Conservation (phyloP, 2,113 vertebrate genomes). For the Toxotes chatareus region DNA sequence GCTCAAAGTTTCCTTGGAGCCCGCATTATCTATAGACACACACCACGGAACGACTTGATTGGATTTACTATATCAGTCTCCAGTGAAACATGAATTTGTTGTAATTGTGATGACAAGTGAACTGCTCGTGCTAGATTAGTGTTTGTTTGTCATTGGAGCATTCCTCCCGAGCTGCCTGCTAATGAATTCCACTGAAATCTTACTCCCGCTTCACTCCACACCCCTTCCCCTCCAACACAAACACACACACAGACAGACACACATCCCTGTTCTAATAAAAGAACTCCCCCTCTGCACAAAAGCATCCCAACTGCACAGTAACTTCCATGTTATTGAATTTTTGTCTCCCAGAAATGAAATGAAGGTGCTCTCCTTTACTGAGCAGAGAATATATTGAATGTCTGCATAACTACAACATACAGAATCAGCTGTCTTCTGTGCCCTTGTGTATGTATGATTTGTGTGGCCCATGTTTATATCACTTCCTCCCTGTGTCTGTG, state of each 20-base stretch:
- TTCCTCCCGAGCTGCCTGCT: conserved; percentile 61
- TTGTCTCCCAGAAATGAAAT: conserved; percentile 65
- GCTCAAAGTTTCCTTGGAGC: conserved; percentile 37
- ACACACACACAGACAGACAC: conserved; percentile 18
- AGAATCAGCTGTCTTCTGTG: background rate
- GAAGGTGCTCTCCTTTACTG: conserved; percentile 29
- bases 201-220: conserved; percentile 34
- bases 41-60: conserved; percentile 41
- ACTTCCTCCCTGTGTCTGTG: conserved; percentile 15
- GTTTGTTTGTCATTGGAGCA: conserved; percentile 65
- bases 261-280: conserved; percentile 72
- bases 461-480: conserved; percentile 11
- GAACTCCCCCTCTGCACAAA: conserved; percentile 49
- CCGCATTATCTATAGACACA: conserved; percentile 48
- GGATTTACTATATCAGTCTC: conserved; percentile 67
- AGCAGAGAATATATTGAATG: conserved; percentile 39
- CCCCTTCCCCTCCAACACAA: conserved; percentile 4
- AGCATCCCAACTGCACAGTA: conserved; percentile 54
- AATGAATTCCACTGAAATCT: conserved; percentile 71
- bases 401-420: conserved; percentile 6
- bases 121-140: conserved; percentile 56
- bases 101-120: conserved; percentile 65
- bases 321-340: conserved; percentile 68
- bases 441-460: conserved; percentile 7
- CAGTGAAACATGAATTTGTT: conserved; percentile 61